Percentiles rank a stretch among this genome's conserved stretches.
These are phyloP conservation scores for Atractosteus spatula DNA, from an alignment of 2,113 vertebrate genomes.

Conservation along the genomic window DNA sequence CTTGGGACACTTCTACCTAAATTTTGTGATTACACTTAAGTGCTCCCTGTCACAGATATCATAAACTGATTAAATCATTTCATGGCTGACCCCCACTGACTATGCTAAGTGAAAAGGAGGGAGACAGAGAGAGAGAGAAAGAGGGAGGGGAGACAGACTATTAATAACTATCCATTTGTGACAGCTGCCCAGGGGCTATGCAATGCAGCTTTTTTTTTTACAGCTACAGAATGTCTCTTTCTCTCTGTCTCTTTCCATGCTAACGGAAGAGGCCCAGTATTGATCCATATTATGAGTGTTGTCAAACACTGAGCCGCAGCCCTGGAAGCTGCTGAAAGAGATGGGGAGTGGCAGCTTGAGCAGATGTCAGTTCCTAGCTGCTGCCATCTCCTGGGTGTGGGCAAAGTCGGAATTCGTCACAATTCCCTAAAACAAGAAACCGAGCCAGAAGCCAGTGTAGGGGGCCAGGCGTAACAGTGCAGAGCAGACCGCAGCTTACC, in stretches of 20 bases:
- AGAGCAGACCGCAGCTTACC: no score
- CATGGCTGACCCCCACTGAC: slow-evolving; percentile 88
- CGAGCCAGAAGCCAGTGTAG: no score
- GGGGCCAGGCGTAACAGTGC: no score
- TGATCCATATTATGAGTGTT: slow-evolving; percentile 84
- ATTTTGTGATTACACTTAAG: slow-evolving; percentile 94
- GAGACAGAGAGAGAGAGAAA: slow-evolving; percentile 15
- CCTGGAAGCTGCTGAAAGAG: slow-evolving; percentile 60
- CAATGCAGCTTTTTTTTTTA: slow-evolving; percentile 57
- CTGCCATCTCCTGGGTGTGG: no score
- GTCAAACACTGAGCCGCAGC: slow-evolving; percentile 74
- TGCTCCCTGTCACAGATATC: slow-evolving; percentile 91
- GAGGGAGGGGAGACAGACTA: slow-evolving; percentile 61
- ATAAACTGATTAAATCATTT: slow-evolving; percentile 93
- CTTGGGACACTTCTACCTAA: slow-evolving; percentile 86
- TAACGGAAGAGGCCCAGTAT: slow-evolving; percentile 66
- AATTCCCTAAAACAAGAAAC: no score
- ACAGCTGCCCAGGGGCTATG: slow-evolving; percentile 86
- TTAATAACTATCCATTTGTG: slow-evolving; percentile 91
- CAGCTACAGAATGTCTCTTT: not conserved
- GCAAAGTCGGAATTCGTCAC: no score
- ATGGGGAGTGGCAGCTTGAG: slow-evolving; percentile 74
- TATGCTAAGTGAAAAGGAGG: slow-evolving; percentile 79
- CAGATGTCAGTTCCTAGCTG: slow-evolving; percentile 65
- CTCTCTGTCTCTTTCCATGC: not conserved